Conservation (phyloP, 2,113 vertebrate species). For the Erinaceus europaeus region DNA sequence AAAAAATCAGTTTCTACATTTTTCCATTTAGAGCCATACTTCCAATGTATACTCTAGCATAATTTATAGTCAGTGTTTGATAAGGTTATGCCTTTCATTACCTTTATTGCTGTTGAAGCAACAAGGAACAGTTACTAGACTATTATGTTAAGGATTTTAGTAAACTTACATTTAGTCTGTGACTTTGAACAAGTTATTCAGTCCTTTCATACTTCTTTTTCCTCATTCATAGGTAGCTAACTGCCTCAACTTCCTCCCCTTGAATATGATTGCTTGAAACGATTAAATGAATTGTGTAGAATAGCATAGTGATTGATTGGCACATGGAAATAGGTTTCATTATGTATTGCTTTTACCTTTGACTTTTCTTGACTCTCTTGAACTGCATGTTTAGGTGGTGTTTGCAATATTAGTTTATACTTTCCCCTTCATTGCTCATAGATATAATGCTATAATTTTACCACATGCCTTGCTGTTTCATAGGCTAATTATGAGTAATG, state of each 20-base stretch:
- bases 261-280: background rate
- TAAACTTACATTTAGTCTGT: background rate
- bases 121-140: background rate
- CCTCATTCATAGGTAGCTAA: background rate
- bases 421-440: background rate
- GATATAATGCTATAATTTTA: background rate
- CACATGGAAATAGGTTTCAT: background rate
- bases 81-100: constrained; percentile 15
- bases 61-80: background rate
- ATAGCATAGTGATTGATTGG: background rate
- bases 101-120: constrained; percentile 7
- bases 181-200: background rate
- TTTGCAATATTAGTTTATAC: background rate
- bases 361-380: constrained; percentile 10
- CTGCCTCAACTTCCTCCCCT: background rate
- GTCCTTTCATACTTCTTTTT: background rate
- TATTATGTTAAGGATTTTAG: background rate
- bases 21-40: background rate
- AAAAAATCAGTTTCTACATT: background rate
- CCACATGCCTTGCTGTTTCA: background rate
- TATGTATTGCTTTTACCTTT: background rate
- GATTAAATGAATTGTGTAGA: background rate
- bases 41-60: background rate
- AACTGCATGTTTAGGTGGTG: background rate
- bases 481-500: background rate